Base-by-base conservation (phyloP, 2,113 vertebrate species). In the Poeciliopsis retropinna region DNA sequence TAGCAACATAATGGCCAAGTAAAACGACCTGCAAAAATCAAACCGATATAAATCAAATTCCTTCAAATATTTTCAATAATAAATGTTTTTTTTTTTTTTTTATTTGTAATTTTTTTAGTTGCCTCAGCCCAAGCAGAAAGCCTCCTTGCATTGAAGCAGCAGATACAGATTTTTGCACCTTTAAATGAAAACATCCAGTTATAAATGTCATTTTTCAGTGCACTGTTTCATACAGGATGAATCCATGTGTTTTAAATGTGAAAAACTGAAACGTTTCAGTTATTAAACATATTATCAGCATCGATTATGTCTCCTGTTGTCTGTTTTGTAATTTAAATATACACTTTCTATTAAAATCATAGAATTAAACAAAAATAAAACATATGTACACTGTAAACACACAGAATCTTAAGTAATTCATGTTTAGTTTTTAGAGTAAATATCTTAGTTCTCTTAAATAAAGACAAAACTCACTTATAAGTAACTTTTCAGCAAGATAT, bases 221-320 rank as follows among this genome's bases (percentile, higher is more conserved):
- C 22, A 76, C 61, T 69, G 67, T 73, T 67, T 61, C 15, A 70
- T 60, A 44, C 78, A 78, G 88, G 86, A 91, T 89, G 87, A 81
- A 65, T 78, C 67, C 14, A 81, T 74, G 22, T 66, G 60, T 74
- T 34, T 64, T 30, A 17, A 81, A 66, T 37, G 73, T 80, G 4
- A 67, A n/a, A 67, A 78, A 32, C 30, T 41, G 67, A 74, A 70
- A 12, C 37, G 15, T 80, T 83, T 83, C 80, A 34, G 60, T 72
- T 57, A 92, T 82, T 92, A 91, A 94, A 94, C 41, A 65, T 64
- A 41, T 70, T 83, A 39, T 62, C 69, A 80, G 82, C 86, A 92
- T 88, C 54, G 72, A 10, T 31, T 30, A 67, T 86, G 70, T 86
- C 34, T 75, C 65, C 54, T 79, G 1, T 64, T 84, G 41, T 76